Evolutionary conservation across 2,113 vertebrate genomes (phyloP).

Genomic region (Hippocampus comes): DNA sequence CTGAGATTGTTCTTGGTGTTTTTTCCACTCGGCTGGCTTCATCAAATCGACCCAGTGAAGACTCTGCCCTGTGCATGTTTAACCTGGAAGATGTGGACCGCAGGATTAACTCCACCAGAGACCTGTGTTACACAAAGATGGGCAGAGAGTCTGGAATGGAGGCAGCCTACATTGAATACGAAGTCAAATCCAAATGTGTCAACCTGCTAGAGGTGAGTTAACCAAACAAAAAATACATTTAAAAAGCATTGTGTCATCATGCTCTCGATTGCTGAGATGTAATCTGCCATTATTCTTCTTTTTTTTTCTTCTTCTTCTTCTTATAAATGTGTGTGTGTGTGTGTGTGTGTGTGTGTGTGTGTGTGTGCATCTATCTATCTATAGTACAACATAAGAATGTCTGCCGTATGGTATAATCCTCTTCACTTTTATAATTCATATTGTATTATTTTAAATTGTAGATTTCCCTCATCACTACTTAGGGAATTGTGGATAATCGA

Average conservation of each 20-base stretch:
- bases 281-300: too few species aligned
- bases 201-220: constrained; percentile 86
- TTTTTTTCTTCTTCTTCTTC: too few species aligned
- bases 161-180: constrained; percentile 93
- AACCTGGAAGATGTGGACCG: constrained; percentile 83
- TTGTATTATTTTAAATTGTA: too few species aligned
- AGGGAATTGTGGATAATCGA: too few species aligned
- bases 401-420: too few species aligned
- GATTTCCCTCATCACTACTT: too few species aligned
- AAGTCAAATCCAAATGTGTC: constrained; percentile 92
- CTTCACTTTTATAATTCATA: too few species aligned
- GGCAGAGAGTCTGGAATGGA: constrained; percentile 80
- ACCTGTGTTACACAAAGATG: constrained; percentile 89
- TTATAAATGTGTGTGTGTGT: too few species aligned
- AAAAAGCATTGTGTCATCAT: neutral
- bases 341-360: too few species aligned
- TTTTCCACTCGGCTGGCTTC: constrained; percentile 81
- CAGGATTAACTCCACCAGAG: constrained; percentile 83
- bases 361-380: too few species aligned
- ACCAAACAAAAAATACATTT: neutral
- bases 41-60: constrained; percentile 76
- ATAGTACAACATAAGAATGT: too few species aligned
- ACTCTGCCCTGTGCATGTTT: constrained; percentile 89
- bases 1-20: constrained; percentile 81
- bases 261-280: neutral